Evolutionary conservation across 2,113 vertebrate species (phyloP).

Genomic region (Pteronura brasiliensis): DNA sequence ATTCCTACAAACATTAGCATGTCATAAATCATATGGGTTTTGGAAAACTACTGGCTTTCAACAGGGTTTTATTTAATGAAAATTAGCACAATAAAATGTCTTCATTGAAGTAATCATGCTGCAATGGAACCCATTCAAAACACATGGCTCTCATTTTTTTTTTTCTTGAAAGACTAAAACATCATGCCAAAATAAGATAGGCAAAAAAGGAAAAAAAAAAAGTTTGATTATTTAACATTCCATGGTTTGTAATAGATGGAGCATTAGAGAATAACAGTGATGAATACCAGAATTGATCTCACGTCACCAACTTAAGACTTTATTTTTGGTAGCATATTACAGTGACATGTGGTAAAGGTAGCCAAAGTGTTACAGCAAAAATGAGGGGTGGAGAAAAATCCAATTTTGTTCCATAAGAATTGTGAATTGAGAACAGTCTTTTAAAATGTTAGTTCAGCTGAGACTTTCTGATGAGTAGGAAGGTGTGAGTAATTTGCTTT

Average conservation of each 20-base stretch:
- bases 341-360: slow-evolving; percentile 78
- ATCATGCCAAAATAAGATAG: slow-evolving; percentile 80
- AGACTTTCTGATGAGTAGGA: slow-evolving; percentile 70
- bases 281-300: slow-evolving; percentile 79
- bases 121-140: slow-evolving; percentile 72
- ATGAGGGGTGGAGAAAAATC: slow-evolving; percentile 43
- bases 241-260: slow-evolving; percentile 77
- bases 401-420: slow-evolving; percentile 77
- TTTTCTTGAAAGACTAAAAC: slow-evolving; percentile 75
- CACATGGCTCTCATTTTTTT: slow-evolving; percentile 83
- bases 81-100: slow-evolving; percentile 83
- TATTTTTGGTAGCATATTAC: slow-evolving; percentile 79
- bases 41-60: slow-evolving; percentile 85
- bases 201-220: slow-evolving; percentile 60
- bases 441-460: slow-evolving; percentile 69
- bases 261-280: slow-evolving; percentile 78
- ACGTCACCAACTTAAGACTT: slow-evolving; percentile 77
- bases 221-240: slow-evolving; percentile 80
- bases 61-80: slow-evolving; percentile 83
- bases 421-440: slow-evolving; percentile 73
- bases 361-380: slow-evolving; percentile 70
- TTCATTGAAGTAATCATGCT: slow-evolving; percentile 79
- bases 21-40: slow-evolving; percentile 80
- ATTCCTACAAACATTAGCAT: slow-evolving; percentile 71
- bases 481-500: slow-evolving; percentile 70